These are phyloP conservation scores for Coronaproctus castanopsis DNA, from an alignment of 2,888 invertebrate species.

Conservation along the genomic window DNA sequence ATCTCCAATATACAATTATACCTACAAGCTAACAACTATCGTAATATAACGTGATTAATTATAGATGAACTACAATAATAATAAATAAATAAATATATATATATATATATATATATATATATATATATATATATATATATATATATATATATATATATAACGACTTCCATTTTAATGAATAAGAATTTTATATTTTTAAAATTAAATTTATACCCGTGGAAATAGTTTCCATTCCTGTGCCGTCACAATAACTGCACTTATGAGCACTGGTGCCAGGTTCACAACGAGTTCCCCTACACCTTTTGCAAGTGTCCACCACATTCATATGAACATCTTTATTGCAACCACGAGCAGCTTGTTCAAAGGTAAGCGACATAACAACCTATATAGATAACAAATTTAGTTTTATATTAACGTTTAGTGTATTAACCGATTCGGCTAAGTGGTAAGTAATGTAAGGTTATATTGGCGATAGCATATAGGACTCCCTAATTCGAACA, in stretches of 20 bases:
- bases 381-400: constrained; percentile 42
- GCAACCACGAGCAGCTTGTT: constrained; percentile 85
- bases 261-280: constrained; percentile 81
- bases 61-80: too few species aligned
- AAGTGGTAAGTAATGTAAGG: too few species aligned
- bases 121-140: not conserved
- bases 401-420: too few species aligned
- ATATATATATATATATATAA: constrained; percentile 1
- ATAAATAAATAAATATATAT: too few species aligned
- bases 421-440: too few species aligned
- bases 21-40: too few species aligned
- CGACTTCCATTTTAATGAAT: not conserved
- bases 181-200: too few species aligned
- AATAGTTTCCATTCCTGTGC: constrained; percentile 86
- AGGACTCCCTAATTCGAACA: too few species aligned
- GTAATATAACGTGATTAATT: too few species aligned
- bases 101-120: constrained; percentile 1
- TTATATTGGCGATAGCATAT: too few species aligned
- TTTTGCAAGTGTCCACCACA: constrained; percentile 76
- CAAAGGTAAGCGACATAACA: constrained; percentile 70
- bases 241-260: constrained; percentile 81
- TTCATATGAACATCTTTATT: constrained; percentile 85
- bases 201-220: too few species aligned
- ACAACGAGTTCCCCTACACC: constrained; percentile 65
- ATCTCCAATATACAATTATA: too few species aligned